Evolutionary conservation across 2,113 vertebrate genomes (phyloP).

Genomic region (Notarius lentiginosus): DNA sequence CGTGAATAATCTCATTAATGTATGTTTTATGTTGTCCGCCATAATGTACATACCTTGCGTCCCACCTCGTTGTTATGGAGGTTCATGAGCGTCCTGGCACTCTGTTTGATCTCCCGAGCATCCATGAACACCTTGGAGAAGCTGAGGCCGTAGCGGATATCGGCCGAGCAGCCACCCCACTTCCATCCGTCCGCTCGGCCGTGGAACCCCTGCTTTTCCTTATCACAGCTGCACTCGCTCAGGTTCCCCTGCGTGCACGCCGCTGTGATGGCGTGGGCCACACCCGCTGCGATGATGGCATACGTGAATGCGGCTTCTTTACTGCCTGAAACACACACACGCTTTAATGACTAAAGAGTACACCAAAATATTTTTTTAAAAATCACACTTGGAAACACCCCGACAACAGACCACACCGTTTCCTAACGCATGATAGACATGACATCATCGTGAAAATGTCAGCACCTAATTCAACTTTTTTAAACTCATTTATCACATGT

Average conservation of each 20-base stretch:
- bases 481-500: too few relatives aligned
- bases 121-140: conserved; percentile 98
- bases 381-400: background rate
- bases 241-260: conserved; percentile 96
- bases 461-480: too few relatives aligned
- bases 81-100: conserved; percentile 95
- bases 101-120: conserved; percentile 94
- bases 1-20: background rate
- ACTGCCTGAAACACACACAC: conserved; percentile 76
- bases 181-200: conserved; percentile 93
- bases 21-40: background rate
- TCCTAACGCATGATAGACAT: background rate
- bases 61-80: conserved; percentile 97
- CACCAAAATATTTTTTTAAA: background rate
- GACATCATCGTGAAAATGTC: too few relatives aligned
- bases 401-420: background rate
- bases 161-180: conserved; percentile 97
- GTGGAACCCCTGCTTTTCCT: conserved; percentile 95
- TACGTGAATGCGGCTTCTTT: conserved; percentile 95
- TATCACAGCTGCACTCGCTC: conserved; percentile 96
- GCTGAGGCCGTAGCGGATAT: conserved; percentile 90
- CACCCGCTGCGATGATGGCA: conserved; percentile 91
- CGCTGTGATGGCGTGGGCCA: conserved; percentile 91
- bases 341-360: background rate
- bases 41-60: conserved; percentile 82